Base-by-base conservation (phyloP, 1,140 invertebrate species). In the Cardiocondyla obscurior region DNA sequence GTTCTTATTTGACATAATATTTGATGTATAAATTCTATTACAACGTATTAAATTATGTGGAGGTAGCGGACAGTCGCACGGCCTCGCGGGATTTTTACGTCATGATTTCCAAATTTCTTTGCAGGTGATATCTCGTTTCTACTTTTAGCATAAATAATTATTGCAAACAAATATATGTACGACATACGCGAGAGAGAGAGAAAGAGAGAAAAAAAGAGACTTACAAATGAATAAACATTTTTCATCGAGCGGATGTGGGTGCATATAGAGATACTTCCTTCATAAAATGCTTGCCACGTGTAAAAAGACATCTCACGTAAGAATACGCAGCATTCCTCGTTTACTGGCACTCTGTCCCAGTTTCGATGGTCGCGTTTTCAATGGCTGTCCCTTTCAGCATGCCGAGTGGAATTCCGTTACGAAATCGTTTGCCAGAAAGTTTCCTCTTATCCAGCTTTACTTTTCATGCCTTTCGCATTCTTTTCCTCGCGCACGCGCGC, bases 361-460 rank as follows among this genome's bases (percentile, higher is more conserved):
- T 70, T 58, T 65, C 82, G 30, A 69, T 30, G 46, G 62, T 39
- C 49, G 46, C 25, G 25, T 67, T 72, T 83, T 83, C 70, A 64
- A 70, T 84, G 44, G 58, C 28, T 64, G 30, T 69, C 62, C 64
- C 36, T 57, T 77, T 77, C 70, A 55, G 6, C 51, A 36, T 22
- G 62, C 42, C 83, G 42, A 79, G 57, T 81, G 74, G 42, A 81
- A 81, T 84, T 84, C 82, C 46, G 70, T 74, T 64, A 51, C 60
- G 69, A 57, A 58, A 85, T 74, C 69, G 74, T 51, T 70, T 57
- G 53, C 57, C 44, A 76, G 60, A 69, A 84, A 81, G 64, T 69
- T 84, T 72, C 65, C 57, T 70, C 46, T 72, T 46, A 67, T 72
- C 58, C 64, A 22, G 42, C 22, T 51, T 36, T 42, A 77, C 46